Conservation (phyloP, 2,113 vertebrate species). For the Cinclus cinclus region DNA sequence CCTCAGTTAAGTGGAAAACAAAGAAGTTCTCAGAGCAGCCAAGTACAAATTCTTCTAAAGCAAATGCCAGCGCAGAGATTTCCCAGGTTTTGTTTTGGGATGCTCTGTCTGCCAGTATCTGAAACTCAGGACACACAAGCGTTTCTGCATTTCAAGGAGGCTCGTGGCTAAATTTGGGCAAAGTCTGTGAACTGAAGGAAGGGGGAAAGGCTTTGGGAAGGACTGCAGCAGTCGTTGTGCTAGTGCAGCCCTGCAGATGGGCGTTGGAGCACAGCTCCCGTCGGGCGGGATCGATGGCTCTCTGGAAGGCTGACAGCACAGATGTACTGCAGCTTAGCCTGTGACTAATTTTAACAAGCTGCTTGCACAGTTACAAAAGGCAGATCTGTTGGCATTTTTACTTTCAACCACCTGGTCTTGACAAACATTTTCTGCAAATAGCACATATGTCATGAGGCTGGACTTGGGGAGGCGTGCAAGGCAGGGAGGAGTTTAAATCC, state of each 20-base stretch:
- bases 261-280: neutral
- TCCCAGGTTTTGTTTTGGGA: slow-evolving; percentile 4
- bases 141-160: neutral
- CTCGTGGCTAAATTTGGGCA: neutral
- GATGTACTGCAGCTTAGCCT: slow-evolving; percentile 47
- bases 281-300: slow-evolving; percentile 13
- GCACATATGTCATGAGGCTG: slow-evolving; percentile 23
- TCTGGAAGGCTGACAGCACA: slow-evolving; percentile 66
- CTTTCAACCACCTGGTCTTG: slow-evolving; percentile 62
- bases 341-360: slow-evolving; percentile 68
- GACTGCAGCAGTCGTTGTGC: neutral
- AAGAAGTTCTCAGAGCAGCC: neutral
- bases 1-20: neutral
- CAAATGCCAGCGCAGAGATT: rapidly evolving
- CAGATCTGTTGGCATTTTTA: slow-evolving; percentile 64
- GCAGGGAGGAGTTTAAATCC: neutral
- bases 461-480: neutral
- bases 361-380: slow-evolving; percentile 52
- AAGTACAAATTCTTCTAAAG: neutral
- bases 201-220: neutral
- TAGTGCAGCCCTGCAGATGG: neutral
- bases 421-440: slow-evolving; percentile 51
- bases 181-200: neutral
- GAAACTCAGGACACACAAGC: neutral
- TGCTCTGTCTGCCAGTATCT: neutral